Evolutionary conservation across 2,888 invertebrate species (phyloP).

Genomic region (Acanthococcus lagerstroemiae): DNA sequence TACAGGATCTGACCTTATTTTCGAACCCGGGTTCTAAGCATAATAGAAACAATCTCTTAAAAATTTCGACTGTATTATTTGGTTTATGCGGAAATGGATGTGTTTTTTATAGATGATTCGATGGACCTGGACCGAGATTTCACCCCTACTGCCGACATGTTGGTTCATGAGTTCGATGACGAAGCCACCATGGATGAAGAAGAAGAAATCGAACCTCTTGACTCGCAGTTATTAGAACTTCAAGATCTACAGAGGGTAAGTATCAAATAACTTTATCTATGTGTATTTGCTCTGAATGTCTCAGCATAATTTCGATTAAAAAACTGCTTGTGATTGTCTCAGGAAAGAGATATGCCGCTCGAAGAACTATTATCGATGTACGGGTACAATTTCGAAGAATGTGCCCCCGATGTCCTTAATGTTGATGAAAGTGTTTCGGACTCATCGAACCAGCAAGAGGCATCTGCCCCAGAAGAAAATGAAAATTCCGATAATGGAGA

Average conservation of each 20-base stretch:
- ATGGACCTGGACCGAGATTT: constrained; percentile 24
- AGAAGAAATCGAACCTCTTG: constrained; percentile 52
- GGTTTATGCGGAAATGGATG: too few species aligned
- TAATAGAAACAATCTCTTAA: too few species aligned
- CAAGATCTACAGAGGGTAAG: constrained; percentile 76
- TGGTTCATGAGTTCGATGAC: constrained; percentile 95
- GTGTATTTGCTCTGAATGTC: not conserved
- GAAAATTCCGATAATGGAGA: constrained; percentile 14
- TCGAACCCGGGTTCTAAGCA: too few species aligned
- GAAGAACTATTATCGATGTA: constrained; percentile 86
- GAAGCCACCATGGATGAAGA: constrained; percentile 94
- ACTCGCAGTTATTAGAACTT: constrained; percentile 58
- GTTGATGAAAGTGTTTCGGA: constrained; percentile 3
- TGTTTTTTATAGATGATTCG: constrained; percentile 26
- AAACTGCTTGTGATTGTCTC: not conserved
- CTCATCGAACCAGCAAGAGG: not conserved
- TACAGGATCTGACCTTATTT: too few species aligned
- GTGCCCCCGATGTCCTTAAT: constrained; percentile 11
- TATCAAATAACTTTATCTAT: constrained; percentile 40
- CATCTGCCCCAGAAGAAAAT: constrained; percentile 15
- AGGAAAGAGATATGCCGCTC: constrained; percentile 80
- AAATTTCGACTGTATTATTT: too few species aligned
- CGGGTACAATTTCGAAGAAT: constrained; percentile 47
- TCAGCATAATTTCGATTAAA: not conserved
- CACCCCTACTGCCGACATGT: constrained; percentile 57